Base-by-base conservation (phyloP, 1,140 invertebrate species). In the Aphis gossypii region DNA sequence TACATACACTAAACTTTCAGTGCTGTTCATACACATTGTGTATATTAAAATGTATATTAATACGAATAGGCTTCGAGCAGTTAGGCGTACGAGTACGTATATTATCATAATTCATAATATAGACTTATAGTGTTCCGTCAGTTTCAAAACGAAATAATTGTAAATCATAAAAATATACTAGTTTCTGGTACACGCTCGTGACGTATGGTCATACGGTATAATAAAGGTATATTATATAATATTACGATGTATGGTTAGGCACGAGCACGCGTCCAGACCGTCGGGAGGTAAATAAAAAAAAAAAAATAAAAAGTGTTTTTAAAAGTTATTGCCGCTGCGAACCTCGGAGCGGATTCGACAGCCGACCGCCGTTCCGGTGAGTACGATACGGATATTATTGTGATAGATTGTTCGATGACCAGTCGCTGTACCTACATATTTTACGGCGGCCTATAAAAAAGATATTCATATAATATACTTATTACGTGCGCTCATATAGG, bases 331-430 rank as follows among this genome's bases (percentile, higher is more conserved):
- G 46, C 60, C 30, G 30, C 11, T 3, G 30, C n/a, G 14, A 44
- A 48, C 25, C 30, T 46, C 41, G 41, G 35, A 86, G 84, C 84
- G 84, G 11, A 46, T 46, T 46, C 41, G 41, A 48, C 44, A 14
- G 44, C 21, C 14, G 84, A 11, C 30, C 23, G 25, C 30, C 60
- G 60, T 76, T 46, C 23, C 44, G 20, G 14, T 4, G 84, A 14
- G 44, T 46, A 87, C 44, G 84, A 87, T 48, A 87, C 44, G 84
- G 41, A 46, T 48, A 87, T 87, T 87, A 87, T 87, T n/a, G 83
- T 86, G 20, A 87, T 46, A 25, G 44, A 84, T 41, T 44, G 38
- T 51, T 51, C 60, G 18, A 3, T 76, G 60, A 14, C 60, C 60
- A 30, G 48, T 1, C 48, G 56, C 56, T 14, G 30, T 84, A 44